Evolutionary conservation across 1,140 invertebrate species (phyloP), one percentile per base, ranked within the genome.

Genomic region (Bathynomus jamesi): DNA sequence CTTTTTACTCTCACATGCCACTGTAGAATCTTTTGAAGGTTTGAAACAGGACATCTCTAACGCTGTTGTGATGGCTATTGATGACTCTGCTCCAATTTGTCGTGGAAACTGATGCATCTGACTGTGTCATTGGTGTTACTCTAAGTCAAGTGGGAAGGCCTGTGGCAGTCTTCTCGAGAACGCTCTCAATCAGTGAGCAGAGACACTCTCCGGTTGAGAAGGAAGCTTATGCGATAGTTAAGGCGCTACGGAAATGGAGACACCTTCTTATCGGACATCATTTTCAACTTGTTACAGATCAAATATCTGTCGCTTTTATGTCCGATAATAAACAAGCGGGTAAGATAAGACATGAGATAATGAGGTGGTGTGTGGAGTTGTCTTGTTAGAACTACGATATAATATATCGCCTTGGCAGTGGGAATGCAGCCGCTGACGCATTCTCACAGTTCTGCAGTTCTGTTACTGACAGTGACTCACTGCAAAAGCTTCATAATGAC

Each of bases 261-360:
- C 73, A 77, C 46, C 75, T 62, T 46, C 66, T 79, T 10, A 29
- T 78, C 5, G 75, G 76, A 4, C 31, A 64, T 21, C 69, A 77
- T 60, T 79, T 79, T 72, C 53, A 60, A 31, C n/a, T 79, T 8
- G 74, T 79, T 13, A 78, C 77, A 17, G 75, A 78, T 64, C 76
- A 79, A 67, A 13, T 61, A 61, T 78, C 73, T 21, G 72, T 79
- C 2, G 28, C 65, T 0, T 75, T 79, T 65, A 80, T 79, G 73
- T 78, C 78, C 65, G 31, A 77, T 62, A 17, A 24, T 28, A 74
- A 78, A 27, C 28, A 65, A 31, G 28, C 61, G 46, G 66, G 73
- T 28, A 79, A 79, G 67, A 79, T 80, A 13, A 80, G 79, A 67
- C 78, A 78, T 74, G 72, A 78, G 67, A 78, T 80, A 31, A 29